Conservation (phyloP, 2,888 invertebrate genomes). For the Zygaena filipendulae region DNA sequence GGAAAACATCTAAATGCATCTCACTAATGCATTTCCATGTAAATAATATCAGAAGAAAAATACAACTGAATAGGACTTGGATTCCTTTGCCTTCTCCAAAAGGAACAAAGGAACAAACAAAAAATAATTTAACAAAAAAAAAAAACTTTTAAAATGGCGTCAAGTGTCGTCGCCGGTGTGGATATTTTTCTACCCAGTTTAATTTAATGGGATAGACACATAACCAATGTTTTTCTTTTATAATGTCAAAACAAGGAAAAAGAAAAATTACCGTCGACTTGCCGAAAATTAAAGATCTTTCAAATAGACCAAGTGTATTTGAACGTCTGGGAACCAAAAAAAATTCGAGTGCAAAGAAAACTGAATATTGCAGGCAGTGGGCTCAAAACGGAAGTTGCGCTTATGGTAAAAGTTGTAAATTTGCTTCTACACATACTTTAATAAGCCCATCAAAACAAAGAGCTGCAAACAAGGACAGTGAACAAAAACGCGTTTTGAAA, state of each 20-base stretch:
- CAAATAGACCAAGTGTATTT: conserved; percentile 82
- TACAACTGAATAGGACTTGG: too few species aligned
- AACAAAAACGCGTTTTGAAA: conserved; percentile 59
- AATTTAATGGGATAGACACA: too few species aligned
- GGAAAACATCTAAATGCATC: too few species aligned
- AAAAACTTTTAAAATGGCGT: too few species aligned
- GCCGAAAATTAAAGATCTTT: conserved; percentile 74
- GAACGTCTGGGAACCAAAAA: conserved; percentile 85
- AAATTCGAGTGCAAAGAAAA: conserved; percentile 63
- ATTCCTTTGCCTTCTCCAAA: too few species aligned
- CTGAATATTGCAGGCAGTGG: conserved; percentile 82
- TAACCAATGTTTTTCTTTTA: conserved; percentile 60
- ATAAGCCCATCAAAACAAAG: conserved; percentile 81
- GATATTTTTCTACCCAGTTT: too few species aligned
- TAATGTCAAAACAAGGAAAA: conserved; percentile 75
- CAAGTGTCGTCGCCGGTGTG: too few species aligned
- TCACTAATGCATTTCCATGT: too few species aligned
- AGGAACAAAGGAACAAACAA: too few species aligned
- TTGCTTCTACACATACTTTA: conserved; percentile 77
- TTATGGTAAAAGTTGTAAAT: conserved; percentile 82
- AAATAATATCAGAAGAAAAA: too few species aligned
- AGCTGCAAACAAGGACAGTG: conserved; percentile 73
- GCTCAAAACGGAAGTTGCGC: conserved; percentile 81
- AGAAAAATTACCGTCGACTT: conserved; percentile 82
- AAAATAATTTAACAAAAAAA: too few species aligned